phyloP scores from a whole-genome alignment of 2,797 vertebrate genomes.

The Amblyraja radiata region DNA sequence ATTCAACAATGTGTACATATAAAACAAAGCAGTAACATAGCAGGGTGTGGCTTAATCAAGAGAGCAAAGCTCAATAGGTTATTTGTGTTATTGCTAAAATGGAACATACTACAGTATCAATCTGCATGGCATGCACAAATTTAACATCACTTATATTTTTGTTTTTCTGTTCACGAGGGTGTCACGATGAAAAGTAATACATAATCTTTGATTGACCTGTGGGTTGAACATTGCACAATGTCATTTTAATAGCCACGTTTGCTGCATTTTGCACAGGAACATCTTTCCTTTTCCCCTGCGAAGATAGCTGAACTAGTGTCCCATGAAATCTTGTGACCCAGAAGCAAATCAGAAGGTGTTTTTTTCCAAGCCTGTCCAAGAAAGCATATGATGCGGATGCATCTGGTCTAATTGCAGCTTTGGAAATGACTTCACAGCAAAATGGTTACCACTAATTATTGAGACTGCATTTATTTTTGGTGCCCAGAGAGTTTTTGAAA shows the following conservation, averaged over 20 bases:
- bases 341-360: background rate
- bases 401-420: background rate
- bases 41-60: background rate
- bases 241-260: background rate
- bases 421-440: background rate
- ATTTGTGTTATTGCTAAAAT: background rate
- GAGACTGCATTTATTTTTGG: background rate
- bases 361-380: background rate
- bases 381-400: background rate
- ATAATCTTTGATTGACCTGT: background rate
- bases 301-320: background rate
- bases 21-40: background rate
- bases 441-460: background rate
- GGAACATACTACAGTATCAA: background rate
- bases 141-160: background rate
- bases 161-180: background rate
- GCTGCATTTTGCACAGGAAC: background rate
- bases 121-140: background rate
- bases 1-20: background rate
- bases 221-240: background rate
- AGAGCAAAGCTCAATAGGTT: conserved; percentile 22
- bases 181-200: background rate
- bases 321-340: background rate
- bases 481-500: background rate
- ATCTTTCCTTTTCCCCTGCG: background rate